phyloP scores from a whole-genome alignment of 1,140 invertebrate genomes.

The Drosophila kohkoa region DNA sequence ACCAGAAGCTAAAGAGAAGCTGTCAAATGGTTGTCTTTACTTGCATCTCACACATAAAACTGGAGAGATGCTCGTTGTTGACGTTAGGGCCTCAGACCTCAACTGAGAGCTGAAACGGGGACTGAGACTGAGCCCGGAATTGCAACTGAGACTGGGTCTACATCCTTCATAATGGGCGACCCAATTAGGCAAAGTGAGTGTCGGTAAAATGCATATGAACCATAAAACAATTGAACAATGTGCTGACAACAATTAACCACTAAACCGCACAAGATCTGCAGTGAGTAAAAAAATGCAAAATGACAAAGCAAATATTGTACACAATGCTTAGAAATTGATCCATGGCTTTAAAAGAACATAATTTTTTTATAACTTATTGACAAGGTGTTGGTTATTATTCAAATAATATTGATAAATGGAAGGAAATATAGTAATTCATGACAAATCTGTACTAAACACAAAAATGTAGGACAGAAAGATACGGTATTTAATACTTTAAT shows the following conservation, averaged over 20 bases:
- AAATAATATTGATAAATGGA: no score
- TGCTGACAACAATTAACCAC: slow-evolving; percentile 68
- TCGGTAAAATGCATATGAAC: slow-evolving; percentile 77
- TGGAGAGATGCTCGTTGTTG: slow-evolving; percentile 66
- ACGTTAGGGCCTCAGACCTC: slow-evolving; percentile 14
- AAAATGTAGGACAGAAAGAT: no score
- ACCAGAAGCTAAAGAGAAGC: slow-evolving; percentile 37
- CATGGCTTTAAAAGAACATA: no score
- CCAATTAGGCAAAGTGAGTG: slow-evolving; percentile 82
- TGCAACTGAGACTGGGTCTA: slow-evolving; percentile 21
- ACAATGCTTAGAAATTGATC: neutral
- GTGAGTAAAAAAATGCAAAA: no score
- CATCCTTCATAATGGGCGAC: slow-evolving; percentile 69
- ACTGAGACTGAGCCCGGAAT: neutral
- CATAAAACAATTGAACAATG: slow-evolving; percentile 82
- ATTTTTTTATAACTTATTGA: no score
- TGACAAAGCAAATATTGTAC: neutral
- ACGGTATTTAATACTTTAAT: no score
- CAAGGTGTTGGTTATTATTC: no score
- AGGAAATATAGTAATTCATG: no score
- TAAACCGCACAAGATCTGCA: slow-evolving; percentile 32
- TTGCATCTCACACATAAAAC: slow-evolving; percentile 49
- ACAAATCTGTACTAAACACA: no score
- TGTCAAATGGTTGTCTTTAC: slow-evolving; percentile 79
- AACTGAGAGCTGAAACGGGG: slow-evolving; percentile 16